phyloP scores from a whole-genome alignment of 2,113 vertebrate genomes.

The Solenodon paradoxus region DNA sequence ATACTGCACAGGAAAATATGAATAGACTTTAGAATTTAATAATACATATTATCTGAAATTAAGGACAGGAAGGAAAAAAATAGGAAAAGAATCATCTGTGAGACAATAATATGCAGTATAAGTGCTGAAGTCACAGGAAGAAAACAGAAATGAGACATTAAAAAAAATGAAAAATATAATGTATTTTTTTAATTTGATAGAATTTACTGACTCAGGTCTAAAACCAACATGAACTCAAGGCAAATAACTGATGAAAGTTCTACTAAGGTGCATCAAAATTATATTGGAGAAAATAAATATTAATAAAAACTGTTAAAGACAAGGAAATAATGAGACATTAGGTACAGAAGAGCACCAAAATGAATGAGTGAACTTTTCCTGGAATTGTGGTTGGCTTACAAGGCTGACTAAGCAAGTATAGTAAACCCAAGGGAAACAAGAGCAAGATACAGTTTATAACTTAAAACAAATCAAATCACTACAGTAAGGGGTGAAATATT shows the following conservation, averaged over 20 bases:
- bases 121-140: not conserved
- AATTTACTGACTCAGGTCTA: not conserved
- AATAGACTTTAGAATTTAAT: not conserved
- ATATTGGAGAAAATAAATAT: not conserved
- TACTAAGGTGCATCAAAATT: not conserved
- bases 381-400: not conserved
- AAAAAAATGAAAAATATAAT: not conserved
- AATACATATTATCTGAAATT: not conserved
- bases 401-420: conserved; percentile 40
- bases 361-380: not conserved
- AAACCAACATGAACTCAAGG: not conserved
- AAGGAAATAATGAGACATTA: not conserved
- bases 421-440: not conserved
- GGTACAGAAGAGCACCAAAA: not conserved
- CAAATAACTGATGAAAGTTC: not conserved
- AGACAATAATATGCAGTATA: not conserved
- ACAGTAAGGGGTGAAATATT: not conserved
- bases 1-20: not conserved
- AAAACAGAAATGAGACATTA: not conserved
- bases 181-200: not conserved
- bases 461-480: not conserved
- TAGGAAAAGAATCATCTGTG: not conserved
- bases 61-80: not conserved
- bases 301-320: not conserved
- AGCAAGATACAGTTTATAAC: not conserved